These are phyloP conservation scores for Geodia barretti DNA, from an alignment of 37 sponge, comb jelly and placozoan genomes.

Conservation along the genomic window DNA sequence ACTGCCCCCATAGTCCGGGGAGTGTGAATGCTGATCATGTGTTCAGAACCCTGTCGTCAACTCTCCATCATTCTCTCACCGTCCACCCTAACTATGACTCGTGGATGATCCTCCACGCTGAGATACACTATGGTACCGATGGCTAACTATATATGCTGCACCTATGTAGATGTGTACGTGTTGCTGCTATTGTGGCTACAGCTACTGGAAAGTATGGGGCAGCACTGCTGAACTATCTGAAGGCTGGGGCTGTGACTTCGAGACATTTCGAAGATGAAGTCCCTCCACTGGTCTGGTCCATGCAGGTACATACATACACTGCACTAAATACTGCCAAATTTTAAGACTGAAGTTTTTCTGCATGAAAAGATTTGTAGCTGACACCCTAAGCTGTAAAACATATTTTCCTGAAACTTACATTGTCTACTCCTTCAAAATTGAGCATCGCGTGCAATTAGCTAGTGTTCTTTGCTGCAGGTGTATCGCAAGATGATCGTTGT, in stretches of 20 bases:
- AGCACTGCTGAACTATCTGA: conserved; percentile 74
- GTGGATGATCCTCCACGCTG: conserved; percentile 58
- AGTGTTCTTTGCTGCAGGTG: conserved; percentile 13
- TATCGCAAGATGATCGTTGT: conserved; percentile 61
- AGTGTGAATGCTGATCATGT: conserved; percentile 50
- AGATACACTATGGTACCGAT: conserved; percentile 42
- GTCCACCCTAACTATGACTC: conserved; percentile 39
- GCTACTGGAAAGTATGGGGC: conserved; percentile 51
- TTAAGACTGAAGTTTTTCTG: too few species aligned
- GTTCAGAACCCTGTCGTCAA: conserved; percentile 29
- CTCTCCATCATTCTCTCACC: conserved; percentile 42
- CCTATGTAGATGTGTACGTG: neutral
- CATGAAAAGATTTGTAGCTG: too few species aligned
- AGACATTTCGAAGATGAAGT: conserved; percentile 59
- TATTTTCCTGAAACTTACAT: too few species aligned
- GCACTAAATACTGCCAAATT: too few species aligned
- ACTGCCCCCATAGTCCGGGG: conserved; percentile 33
- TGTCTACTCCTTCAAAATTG: too few species aligned
- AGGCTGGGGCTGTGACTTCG: conserved; percentile 75
- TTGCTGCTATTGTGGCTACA: conserved; percentile 6
- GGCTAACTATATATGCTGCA: neutral
- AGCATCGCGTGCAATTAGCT: neutral
- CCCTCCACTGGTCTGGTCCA: conserved; percentile 71
- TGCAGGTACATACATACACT: neutral
- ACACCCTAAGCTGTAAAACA: too few species aligned